Base-by-base conservation (phyloP, 2,888 invertebrate species). In the Crioceris asparagi region DNA sequence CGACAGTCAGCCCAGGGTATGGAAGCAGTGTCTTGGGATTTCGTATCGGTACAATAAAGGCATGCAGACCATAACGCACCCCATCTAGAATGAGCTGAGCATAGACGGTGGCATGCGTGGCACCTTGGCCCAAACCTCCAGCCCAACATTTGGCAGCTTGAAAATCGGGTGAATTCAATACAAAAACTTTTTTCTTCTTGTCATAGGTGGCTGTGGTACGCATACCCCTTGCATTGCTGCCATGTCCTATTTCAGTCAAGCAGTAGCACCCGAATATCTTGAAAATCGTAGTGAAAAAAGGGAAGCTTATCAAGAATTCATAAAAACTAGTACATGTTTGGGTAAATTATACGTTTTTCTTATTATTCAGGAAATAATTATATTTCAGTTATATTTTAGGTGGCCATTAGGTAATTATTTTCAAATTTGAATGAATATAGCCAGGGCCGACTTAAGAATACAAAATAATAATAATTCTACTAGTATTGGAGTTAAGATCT, bases 191-290 rank as follows among this genome's bases (percentile, higher is more conserved):
- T 6, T 74, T 79, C 39, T 71, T 69, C 0, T 78, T 72, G 55
- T 86, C 75, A 61, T 82, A 93, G 0, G 79, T 85, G 0, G 91
- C 92, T 0, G 77, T 80, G 0, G 91, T 91, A 51, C 82, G 71
- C 82, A 93, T 84, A 3, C 80, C 82, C 54, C 82, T 81, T 0
- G 87, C 85, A 60, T 93, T 93, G 17, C 87, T 88, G 1, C 93
- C 93, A 59, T 94, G 93, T 1, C 83, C 76, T 6, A 93, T 76
- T 64, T 94, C 93, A 0, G 93, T 93, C 29, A 93, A 61, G 1
- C 86, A 85, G 61, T 87, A 91, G 51, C 87, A 80, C 3, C 82
- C 83, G 46, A 71, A 54, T 37, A 76, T 69, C 67, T 77, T 38
- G 25, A 45, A 45, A 35, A 31, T n/a, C n/a, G n/a, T n/a, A n/a